Conservation (phyloP, 2,888 invertebrate species). For the Stegana nigrithorax region DNA sequence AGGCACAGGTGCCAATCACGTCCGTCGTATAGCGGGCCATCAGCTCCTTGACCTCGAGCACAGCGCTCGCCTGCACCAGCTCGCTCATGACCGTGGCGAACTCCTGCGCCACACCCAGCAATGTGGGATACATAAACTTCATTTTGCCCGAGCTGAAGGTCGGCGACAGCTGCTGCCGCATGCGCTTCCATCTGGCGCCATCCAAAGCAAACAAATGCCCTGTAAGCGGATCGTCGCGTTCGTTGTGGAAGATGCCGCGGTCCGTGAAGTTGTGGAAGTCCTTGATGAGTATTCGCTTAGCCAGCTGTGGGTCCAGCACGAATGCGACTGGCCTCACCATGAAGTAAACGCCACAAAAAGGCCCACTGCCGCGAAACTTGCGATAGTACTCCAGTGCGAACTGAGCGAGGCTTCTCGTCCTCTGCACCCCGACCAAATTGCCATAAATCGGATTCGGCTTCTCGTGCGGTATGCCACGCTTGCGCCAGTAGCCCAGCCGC, state of each 20-base stretch:
- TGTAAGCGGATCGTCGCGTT: constrained; percentile 64
- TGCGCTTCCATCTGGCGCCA: constrained; percentile 67
- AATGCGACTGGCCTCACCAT: constrained; percentile 48
- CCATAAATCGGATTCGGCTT: constrained; percentile 44
- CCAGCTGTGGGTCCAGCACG: constrained; percentile 40
- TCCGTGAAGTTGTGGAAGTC: constrained; percentile 65
- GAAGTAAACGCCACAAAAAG: constrained; percentile 59
- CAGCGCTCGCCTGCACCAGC: constrained; percentile 21
- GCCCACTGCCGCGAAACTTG: constrained; percentile 37
- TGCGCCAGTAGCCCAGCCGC: constrained; percentile 36
- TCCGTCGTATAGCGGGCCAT: constrained; percentile 69
- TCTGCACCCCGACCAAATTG: constrained; percentile 35
- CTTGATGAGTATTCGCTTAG: constrained; percentile 55
- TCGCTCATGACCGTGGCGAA: constrained; percentile 44
- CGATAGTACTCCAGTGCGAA: constrained; percentile 38
- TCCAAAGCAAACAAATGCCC: constrained; percentile 63
- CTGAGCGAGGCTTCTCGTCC: constrained; percentile 32
- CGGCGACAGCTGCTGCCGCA: constrained; percentile 69
- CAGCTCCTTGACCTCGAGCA: constrained; percentile 56
- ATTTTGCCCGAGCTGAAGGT: constrained; percentile 71
- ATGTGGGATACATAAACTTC: constrained; percentile 68
- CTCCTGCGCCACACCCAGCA: constrained; percentile 47
- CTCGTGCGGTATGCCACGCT: constrained; percentile 43
- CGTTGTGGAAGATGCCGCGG: constrained; percentile 60
- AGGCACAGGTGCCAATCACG: constrained; percentile 69